These are phyloP conservation scores for Zeugodacus cucurbitae DNA, from an alignment of 1,140 invertebrate genomes.

Conservation along the genomic window DNA sequence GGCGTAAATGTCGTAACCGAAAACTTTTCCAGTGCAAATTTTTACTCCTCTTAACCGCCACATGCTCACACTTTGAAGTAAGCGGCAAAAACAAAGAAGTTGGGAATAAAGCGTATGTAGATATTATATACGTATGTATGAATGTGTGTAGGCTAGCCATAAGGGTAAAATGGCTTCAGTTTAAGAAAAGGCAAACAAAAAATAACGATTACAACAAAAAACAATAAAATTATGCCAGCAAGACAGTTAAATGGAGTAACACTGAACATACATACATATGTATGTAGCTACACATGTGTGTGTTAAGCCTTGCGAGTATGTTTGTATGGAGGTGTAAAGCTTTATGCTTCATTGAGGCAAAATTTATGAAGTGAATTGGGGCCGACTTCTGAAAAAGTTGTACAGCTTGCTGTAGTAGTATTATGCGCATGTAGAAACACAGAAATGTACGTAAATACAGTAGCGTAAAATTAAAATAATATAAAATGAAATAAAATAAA, in stretches of 20 bases:
- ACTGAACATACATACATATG: neutral
- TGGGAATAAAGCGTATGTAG: neutral
- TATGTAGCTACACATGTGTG: neutral
- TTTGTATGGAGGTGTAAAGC: neutral
- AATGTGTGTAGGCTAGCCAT: neutral
- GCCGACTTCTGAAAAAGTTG: neutral
- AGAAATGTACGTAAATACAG: neutral
- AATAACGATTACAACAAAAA: neutral
- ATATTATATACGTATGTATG: too few species aligned
- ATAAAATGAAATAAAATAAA: too few species aligned
- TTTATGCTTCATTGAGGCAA: neutral
- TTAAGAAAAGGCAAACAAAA: neutral
- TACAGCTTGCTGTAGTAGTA: neutral
- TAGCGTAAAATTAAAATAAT: neutral
- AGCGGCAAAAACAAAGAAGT: neutral
- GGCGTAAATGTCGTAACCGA: neutral
- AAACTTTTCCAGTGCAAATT: neutral
- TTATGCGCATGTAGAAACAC: neutral
- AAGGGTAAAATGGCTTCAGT: neutral
- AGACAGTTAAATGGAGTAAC: neutral
- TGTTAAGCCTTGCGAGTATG: neutral
- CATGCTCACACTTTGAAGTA: neutral
- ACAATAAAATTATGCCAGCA: neutral
- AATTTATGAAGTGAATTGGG: neutral
- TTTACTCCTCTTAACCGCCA: neutral